Conservation (phyloP, 2,888 invertebrate genomes). For the Abrostola triplasia region DNA sequence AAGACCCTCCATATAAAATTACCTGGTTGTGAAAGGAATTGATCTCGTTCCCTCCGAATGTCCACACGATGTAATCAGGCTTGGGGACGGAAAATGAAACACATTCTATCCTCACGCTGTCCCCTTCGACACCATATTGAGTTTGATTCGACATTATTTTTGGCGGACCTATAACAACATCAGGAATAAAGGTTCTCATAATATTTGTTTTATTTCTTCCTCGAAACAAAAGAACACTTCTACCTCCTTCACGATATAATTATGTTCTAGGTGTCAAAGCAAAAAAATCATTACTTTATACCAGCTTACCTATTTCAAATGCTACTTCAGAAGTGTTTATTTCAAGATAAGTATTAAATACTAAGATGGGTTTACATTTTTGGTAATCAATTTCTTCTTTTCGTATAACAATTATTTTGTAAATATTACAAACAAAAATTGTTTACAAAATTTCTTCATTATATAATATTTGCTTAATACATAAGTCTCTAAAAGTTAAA, state of each 20-base stretch:
- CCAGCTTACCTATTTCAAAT: too few relatives aligned
- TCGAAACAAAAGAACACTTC: too few relatives aligned
- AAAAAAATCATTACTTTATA: too few relatives aligned
- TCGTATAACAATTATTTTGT: too few relatives aligned
- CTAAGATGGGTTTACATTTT: too few relatives aligned
- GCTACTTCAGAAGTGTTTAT: too few relatives aligned
- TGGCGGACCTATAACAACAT: conserved; percentile 89
- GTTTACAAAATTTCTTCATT: not conserved
- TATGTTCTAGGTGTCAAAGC: too few relatives aligned
- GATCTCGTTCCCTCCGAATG: conserved; percentile 93
- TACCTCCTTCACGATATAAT: too few relatives aligned
- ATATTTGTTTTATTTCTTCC: too few relatives aligned
- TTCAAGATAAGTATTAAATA: too few relatives aligned
- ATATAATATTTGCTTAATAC: not conserved
- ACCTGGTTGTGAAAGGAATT: conserved; percentile 91
- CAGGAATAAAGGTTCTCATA: conserved; percentile 25
- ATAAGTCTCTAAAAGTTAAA: not conserved
- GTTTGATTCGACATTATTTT: conserved; percentile 94
- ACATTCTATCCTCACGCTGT: conserved; percentile 95
- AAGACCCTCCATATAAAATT: conserved; percentile 28
- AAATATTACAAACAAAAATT: not conserved
- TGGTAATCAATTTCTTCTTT: too few relatives aligned
- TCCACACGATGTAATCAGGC: conserved; percentile 96
- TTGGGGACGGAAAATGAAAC: conserved; percentile 96
- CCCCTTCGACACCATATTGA: conserved; percentile 94